phyloP scores from a whole-genome alignment of 2,797 vertebrate species.

The Leptoclinus maculatus region DNA sequence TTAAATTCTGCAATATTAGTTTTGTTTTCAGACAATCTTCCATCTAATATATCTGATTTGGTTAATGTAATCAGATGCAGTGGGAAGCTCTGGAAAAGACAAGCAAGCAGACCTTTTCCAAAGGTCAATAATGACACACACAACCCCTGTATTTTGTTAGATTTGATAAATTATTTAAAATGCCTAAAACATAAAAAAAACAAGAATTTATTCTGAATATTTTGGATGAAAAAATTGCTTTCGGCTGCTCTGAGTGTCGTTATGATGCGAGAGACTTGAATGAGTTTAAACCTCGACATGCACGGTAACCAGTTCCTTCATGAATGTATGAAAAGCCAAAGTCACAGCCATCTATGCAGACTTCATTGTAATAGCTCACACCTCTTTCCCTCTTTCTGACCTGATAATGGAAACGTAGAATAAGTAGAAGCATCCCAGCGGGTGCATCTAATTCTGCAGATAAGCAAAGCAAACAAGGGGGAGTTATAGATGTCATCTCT shows the following conservation, averaged over 20 bases:
- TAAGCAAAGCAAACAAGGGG: constrained; percentile 64
- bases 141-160: background rate
- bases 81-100: background rate
- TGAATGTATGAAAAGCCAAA: background rate
- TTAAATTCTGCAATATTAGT: background rate
- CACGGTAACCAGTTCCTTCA: background rate
- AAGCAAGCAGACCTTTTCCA: background rate
- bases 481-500: constrained; percentile 44
- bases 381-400: constrained; percentile 23
- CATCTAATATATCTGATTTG: background rate
- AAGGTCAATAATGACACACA: background rate
- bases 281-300: background rate
- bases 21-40: background rate
- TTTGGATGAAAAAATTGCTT: background rate
- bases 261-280: background rate
- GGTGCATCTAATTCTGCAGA: constrained; percentile 67
- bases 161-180: background rate
- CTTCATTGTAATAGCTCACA: constrained; percentile 1
- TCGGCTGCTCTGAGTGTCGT: background rate
- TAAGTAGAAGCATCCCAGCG: constrained; percentile 23
- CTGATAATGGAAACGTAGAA: constrained; percentile 42
- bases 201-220: background rate
- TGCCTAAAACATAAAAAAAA: background rate
- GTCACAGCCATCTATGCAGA: constrained; percentile 9
- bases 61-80: background rate